Conservation (phyloP, 1,140 invertebrate species). For the Saccostrea echinata region DNA sequence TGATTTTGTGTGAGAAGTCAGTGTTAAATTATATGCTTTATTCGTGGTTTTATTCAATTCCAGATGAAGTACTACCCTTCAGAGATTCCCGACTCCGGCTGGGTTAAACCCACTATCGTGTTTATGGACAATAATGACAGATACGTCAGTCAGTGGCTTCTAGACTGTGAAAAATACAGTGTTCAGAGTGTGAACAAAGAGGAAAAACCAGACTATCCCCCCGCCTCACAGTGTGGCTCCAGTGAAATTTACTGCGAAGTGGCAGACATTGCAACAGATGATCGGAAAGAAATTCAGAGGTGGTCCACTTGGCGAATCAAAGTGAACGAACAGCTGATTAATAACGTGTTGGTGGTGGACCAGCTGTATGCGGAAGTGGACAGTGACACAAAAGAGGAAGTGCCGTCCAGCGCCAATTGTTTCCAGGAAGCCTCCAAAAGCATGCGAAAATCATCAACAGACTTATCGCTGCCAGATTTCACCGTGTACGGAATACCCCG, state of each 20-base stretch:
- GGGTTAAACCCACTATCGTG: background rate
- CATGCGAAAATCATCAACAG: background rate
- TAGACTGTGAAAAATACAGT: background rate
- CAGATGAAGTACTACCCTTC: background rate
- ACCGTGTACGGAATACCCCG: conserved; percentile 25
- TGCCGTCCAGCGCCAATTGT: conserved; percentile 5
- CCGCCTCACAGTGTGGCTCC: background rate
- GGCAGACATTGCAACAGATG: background rate
- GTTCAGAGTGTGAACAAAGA: background rate
- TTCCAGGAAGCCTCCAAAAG: conserved; percentile 15
- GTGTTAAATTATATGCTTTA: too few relatives aligned
- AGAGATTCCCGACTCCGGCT: background rate
- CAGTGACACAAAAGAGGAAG: background rate
- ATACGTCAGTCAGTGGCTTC: background rate
- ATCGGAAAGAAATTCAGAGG: conserved; percentile 7
- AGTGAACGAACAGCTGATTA: conserved; percentile 8
- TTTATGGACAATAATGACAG: conserved; percentile 1
- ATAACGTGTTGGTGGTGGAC: conserved; percentile 16
- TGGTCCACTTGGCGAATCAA: background rate
- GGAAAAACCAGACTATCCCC: background rate
- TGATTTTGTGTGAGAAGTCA: background rate
- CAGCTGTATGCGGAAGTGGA: conserved; percentile 9
- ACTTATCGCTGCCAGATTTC: background rate
- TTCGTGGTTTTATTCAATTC: background rate
- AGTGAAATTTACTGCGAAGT: background rate